A percentile compares a stretch with the other conserved stretches of the same genome.
phyloP scores from a whole-genome alignment of 2,797 vertebrate genomes.

The Melanotaenia pygmaea region DNA sequence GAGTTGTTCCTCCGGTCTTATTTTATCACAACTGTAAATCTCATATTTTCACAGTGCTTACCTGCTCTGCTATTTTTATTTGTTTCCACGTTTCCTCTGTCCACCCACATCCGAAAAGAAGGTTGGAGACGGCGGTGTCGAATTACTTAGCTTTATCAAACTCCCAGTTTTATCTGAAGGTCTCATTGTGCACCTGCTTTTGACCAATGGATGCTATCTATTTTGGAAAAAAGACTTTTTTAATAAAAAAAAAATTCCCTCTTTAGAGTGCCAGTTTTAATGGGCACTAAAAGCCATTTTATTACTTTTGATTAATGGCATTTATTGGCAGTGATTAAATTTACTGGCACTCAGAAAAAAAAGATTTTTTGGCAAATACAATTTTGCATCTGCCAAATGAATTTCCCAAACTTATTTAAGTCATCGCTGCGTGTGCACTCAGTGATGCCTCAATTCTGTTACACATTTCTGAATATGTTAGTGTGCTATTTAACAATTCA shows the following conservation, averaged over 20 bases:
- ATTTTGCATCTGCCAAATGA: constrained; percentile 33
- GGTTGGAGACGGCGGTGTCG: constrained; percentile 53
- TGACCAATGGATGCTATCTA: neutral
- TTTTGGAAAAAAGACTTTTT: neutral
- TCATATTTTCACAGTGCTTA: constrained; percentile 35
- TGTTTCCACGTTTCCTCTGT: constrained; percentile 49
- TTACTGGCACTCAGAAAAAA: constrained; percentile 6
- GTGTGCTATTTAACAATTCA: neutral
- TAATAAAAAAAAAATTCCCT: neutral
- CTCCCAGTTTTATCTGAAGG: constrained; percentile 22
- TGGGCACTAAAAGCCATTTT: constrained; percentile 14
- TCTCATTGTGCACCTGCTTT: constrained; percentile 19
- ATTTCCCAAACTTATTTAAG: constrained; percentile 12
- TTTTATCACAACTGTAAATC: constrained; percentile 32
- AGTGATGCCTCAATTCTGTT: constrained; percentile 9
- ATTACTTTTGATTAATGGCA: constrained; percentile 24
- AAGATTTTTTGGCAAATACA: constrained; percentile 17
- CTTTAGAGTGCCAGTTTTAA: neutral
- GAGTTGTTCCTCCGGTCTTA: neutral
- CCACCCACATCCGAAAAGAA: constrained; percentile 62
- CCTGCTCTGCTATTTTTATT: constrained; percentile 45
- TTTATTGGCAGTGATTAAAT: constrained; percentile 19
- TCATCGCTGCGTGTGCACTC: neutral
- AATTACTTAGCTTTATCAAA: constrained; percentile 45
- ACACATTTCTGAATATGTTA: neutral